Conservation (phyloP, 2,888 invertebrate species). For the Thumatha senex region DNA sequence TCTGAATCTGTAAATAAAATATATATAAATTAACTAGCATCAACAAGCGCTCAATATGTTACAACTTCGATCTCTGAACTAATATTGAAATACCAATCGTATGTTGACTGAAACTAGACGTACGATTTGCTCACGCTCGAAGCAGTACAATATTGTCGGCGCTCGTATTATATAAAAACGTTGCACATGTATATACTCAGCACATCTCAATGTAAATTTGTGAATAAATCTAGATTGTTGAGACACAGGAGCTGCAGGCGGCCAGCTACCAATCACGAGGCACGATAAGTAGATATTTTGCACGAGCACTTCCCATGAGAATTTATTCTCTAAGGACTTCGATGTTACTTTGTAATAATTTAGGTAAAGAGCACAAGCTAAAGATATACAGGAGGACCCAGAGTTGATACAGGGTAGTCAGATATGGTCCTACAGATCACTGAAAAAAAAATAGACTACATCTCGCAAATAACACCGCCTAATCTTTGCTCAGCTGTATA, state of each 20-base stretch:
- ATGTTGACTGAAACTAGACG: slow-evolving; percentile 27
- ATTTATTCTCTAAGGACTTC: slow-evolving; percentile 45
- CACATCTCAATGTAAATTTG: slow-evolving; percentile 58
- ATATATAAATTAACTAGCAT: slow-evolving; percentile 31
- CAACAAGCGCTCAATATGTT: slow-evolving; percentile 68
- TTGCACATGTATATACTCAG: slow-evolving; percentile 74
- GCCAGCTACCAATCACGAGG: slow-evolving; percentile 74
- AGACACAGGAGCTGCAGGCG: slow-evolving; percentile 75
- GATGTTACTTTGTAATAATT: slow-evolving; percentile 40
- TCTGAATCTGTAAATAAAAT: not conserved
- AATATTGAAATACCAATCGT: slow-evolving; percentile 32
- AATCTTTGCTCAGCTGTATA: slow-evolving; percentile 77
- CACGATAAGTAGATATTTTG: slow-evolving; percentile 65
- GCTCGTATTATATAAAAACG: slow-evolving; percentile 49
- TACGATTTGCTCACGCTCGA: slow-evolving; percentile 49
- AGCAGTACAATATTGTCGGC: slow-evolving; percentile 66
- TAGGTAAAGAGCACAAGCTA: slow-evolving; percentile 69
- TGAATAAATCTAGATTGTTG: slow-evolving; percentile 53
- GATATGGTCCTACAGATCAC: slow-evolving; percentile 57
- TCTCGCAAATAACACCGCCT: slow-evolving; percentile 82
- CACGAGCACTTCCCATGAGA: slow-evolving; percentile 53
- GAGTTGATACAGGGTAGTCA: slow-evolving; percentile 54
- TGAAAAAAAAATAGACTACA: slow-evolving; percentile 59
- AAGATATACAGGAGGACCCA: slow-evolving; percentile 53
- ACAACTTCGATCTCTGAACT: slow-evolving; percentile 66